A percentile compares a stretch with the other conserved stretches of the same genome.
Conservation (phyloP, 2,797 vertebrate species). For the Novumbra hubbsi region DNA sequence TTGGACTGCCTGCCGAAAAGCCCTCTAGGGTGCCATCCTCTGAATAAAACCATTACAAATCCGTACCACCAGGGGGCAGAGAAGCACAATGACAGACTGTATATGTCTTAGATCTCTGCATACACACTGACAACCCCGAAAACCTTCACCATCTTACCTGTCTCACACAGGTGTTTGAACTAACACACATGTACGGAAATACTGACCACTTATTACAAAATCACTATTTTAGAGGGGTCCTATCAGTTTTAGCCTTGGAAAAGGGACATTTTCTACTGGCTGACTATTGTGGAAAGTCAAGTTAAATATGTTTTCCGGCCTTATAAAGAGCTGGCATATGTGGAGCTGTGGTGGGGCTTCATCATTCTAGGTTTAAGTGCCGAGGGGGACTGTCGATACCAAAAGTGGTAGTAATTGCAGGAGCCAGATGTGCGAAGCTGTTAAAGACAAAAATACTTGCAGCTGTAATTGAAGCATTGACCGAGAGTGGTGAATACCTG, state of each 20-base stretch:
- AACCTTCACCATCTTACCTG: background rate
- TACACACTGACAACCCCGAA: background rate
- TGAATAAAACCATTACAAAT: background rate
- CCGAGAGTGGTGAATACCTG: no score
- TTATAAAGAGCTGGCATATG: conserved; percentile 26
- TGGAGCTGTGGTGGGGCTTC: background rate
- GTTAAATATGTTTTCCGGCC: conserved; percentile 27
- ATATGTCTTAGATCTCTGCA: background rate
- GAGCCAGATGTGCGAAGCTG: no score
- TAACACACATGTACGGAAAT: background rate
- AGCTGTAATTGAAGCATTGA: no score
- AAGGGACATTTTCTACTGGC: conserved; percentile 7
- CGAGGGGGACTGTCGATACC: background rate
- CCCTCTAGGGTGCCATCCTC: background rate
- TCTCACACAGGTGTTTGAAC: background rate
- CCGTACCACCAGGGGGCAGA: conserved; percentile 29
- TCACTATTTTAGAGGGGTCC: background rate
- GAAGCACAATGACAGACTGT: background rate
- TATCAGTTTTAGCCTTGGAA: conserved; percentile 4
- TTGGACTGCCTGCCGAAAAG: no score
- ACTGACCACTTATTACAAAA: background rate
- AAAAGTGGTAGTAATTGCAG: no score
- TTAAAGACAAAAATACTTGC: no score
- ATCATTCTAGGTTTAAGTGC: background rate
- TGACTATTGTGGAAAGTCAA: conserved; percentile 24